Evolutionary conservation across 37 sponge, comb jelly and placozoan genomes (phyloP), one percentile per base, ranked within the genome.

Genomic region (Chondrilla cf. caribensis): DNA sequence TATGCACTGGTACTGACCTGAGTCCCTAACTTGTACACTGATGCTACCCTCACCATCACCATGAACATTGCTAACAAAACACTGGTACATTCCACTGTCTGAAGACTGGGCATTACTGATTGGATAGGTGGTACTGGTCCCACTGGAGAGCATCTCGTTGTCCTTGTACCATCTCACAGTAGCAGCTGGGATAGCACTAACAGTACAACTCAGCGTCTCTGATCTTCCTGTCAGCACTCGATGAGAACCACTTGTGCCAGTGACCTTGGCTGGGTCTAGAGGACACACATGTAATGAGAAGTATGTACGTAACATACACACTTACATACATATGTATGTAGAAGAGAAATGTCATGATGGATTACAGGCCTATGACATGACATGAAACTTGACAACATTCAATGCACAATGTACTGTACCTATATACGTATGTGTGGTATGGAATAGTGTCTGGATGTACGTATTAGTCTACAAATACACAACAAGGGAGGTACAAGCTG

Each of bases 41-140:
- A 86, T 85, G 15, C 78, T 39, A 19, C 40, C 55, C 2, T 5
- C n/a, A 58, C 18, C 78, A n/a, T 43, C 33, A 2, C 38, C 79
- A 55, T 59, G 33, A 22, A 9, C 60, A 70, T 85, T 85, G 57
- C 28, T 58, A 7, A 28, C 86, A 58, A 86, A 70, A 47, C 90
- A 90, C 82, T 90, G 90, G 79, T 85, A 90, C 68, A 90, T 79
- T 15, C 90, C 90, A 44, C 71, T 73, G 75, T 90, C 36, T 2
- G 19, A 42, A 0, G 79, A 79, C 0, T 51, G 6, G 19, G 72
- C 37, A n/a, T 75, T 79, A n/a, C 29, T 68, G 29, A 73, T 73
- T 0, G 42, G 36, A 43, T 36, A 39, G 15, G 81, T 65, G 3
- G 29, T 28, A 32, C 42, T 70, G 14, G 43, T 5, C 51, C 66